A percentile compares a stretch with the other conserved stretches of the same genome.
These are phyloP conservation scores for Vollenhovia emeryi DNA, from an alignment of 1,140 invertebrate species.

Conservation along the genomic window DNA sequence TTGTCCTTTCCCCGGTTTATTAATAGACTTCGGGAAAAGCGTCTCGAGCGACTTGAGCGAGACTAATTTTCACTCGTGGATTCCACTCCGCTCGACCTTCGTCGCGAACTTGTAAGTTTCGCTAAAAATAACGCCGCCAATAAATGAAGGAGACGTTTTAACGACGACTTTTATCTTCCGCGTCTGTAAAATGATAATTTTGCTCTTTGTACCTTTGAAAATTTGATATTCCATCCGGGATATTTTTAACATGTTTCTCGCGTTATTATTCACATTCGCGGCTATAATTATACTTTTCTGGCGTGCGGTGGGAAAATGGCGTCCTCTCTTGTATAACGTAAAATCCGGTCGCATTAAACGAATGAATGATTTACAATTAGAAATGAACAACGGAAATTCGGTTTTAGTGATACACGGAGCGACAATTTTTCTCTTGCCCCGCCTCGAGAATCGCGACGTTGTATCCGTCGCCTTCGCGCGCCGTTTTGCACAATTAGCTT, in stretches of 20 bases:
- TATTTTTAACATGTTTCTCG: neutral
- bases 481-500: neutral
- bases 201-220: neutral
- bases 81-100: neutral
- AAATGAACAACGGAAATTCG: neutral
- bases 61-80: neutral
- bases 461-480: neutral
- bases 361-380: neutral
- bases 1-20: neutral
- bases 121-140: neutral
- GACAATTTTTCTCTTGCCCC: too few species aligned
- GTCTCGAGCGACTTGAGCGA: neutral
- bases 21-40: neutral
- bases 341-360: neutral
- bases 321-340: neutral
- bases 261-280: neutral
- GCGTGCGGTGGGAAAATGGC: neutral
- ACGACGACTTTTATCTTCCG: neutral
- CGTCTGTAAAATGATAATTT: neutral
- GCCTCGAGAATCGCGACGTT: neutral
- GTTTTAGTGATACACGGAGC: neutral
- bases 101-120: neutral
- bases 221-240: neutral
- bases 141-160: neutral
- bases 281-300: neutral